A percentile compares a stretch with the other conserved stretches of the same genome.
Evolutionary conservation across 2,113 vertebrate species (phyloP).

Genomic region (Leptosomus discolor): DNA sequence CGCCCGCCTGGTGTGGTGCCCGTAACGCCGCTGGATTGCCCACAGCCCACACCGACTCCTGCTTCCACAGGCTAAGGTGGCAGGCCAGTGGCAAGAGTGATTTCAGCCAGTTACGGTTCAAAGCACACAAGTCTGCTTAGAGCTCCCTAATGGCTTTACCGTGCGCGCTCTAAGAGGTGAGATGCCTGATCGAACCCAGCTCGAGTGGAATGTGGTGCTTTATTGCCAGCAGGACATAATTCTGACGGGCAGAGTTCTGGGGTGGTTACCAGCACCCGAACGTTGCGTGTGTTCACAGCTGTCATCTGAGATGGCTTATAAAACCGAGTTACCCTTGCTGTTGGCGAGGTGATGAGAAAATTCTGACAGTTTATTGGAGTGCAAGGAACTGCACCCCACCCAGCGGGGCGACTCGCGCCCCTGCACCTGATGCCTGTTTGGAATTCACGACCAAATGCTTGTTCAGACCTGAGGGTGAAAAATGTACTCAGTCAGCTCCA

Average conservation of each 20-base stretch:
- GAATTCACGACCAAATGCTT: not conserved
- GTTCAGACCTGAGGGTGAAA: slow-evolving; percentile 52
- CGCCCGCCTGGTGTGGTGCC: too few species aligned
- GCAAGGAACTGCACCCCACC: slow-evolving; percentile 9
- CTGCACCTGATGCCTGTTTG: not conserved
- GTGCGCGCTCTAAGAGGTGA: not conserved
- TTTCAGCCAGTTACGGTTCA: not conserved
- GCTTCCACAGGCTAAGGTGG: not conserved
- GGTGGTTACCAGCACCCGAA: not conserved
- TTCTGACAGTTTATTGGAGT: slow-evolving; percentile 16
- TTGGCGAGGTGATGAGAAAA: slow-evolving; percentile 2
- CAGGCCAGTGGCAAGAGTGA: not conserved
- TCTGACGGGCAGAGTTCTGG: not conserved
- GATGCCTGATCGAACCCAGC: not conserved
- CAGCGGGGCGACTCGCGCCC: not conserved
- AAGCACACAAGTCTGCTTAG: not conserved
- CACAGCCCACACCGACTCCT: too few species aligned
- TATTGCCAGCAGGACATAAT: not conserved
- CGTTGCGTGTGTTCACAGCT: not conserved
- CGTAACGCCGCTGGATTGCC: too few species aligned
- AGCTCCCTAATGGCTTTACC: not conserved
- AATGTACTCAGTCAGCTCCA: not conserved
- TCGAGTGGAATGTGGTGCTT: not conserved
- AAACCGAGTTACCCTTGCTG: not conserved
- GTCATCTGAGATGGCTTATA: not conserved